phyloP scores from a whole-genome alignment of 2,113 vertebrate genomes.

The Reinhardtius hippoglossoides region DNA sequence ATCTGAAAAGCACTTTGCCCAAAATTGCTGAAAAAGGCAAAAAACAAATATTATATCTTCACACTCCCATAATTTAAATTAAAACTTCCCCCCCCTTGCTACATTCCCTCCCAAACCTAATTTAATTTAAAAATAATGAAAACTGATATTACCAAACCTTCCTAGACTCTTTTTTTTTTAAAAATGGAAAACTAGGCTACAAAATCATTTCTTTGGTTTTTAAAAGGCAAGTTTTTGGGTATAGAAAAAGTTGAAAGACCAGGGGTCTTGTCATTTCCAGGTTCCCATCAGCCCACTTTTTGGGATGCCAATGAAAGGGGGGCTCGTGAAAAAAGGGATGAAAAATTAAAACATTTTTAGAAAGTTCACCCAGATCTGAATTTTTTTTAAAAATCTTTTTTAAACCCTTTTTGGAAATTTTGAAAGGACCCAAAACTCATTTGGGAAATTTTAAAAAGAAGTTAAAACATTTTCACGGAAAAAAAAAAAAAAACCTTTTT shows the following conservation, averaged over 20 bases:
- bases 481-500: conserved; percentile 15
- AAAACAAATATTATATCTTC: conserved; percentile 21
- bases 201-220: background rate
- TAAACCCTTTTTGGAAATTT: background rate
- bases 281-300: too few relatives aligned
- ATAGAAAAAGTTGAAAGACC: too few relatives aligned
- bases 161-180: too few relatives aligned
- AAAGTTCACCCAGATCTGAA: conserved; percentile 5
- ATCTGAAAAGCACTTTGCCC: conserved; percentile 39
- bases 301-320: too few relatives aligned
- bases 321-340: background rate
- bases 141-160: too few relatives aligned
- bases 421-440: background rate
- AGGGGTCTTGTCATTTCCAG: too few relatives aligned
- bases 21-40: conserved; percentile 12
- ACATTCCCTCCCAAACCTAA: background rate
- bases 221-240: background rate
- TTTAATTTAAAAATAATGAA: too few relatives aligned
- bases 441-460: too few relatives aligned
- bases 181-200: too few relatives aligned
- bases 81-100: background rate
- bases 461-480: conserved; percentile 13
- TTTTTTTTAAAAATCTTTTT: background rate
- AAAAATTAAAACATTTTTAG: background rate
- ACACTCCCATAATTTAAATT: conserved; percentile 4